Evolutionary conservation across 2,113 vertebrate species (phyloP).

Genomic region (Atractosteus spatula): DNA sequence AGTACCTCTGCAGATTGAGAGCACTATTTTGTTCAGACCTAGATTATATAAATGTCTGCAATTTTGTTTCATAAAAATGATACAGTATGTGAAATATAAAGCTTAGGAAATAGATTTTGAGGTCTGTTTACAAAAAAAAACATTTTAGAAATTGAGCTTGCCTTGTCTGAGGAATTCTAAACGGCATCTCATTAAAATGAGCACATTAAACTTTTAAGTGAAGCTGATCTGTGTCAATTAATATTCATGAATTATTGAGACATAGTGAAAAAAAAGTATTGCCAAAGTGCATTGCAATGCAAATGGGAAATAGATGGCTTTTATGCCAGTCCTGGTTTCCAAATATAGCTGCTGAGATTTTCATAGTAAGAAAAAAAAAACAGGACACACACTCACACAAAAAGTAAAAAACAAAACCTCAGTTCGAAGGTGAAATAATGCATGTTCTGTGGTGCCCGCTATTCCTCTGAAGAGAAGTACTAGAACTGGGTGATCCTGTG

Average conservation of each 20-base stretch:
- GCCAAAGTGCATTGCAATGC: slow-evolving; percentile 33
- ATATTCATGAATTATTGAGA: slow-evolving; percentile 44
- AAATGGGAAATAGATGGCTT: slow-evolving; percentile 25
- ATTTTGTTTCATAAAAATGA: too few species aligned
- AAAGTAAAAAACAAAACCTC: neutral
- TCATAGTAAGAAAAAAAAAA: slow-evolving; percentile 1
- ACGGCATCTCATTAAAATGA: slow-evolving; percentile 30
- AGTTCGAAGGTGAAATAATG: too few species aligned
- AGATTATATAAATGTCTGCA: too few species aligned
- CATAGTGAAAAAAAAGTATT: slow-evolving; percentile 21
- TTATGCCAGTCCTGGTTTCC: slow-evolving; percentile 10
- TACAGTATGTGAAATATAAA: too few species aligned
- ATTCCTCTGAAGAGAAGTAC: too few species aligned
- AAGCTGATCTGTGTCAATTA: slow-evolving; percentile 39
- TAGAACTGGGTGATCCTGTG: too few species aligned
- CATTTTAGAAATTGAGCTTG: slow-evolving; percentile 14
- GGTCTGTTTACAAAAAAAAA: slow-evolving; percentile 2
- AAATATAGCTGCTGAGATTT: slow-evolving; percentile 24
- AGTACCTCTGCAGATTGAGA: too few species aligned
- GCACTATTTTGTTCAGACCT: too few species aligned
- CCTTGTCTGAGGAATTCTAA: slow-evolving; percentile 9
- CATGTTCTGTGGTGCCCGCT: too few species aligned
- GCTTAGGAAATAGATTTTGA: too few species aligned
- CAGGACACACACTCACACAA: too few species aligned
- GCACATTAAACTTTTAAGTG: slow-evolving; percentile 33